phyloP scores from a whole-genome alignment of 2,888 invertebrate species.

The Epicampocera succincta region DNA sequence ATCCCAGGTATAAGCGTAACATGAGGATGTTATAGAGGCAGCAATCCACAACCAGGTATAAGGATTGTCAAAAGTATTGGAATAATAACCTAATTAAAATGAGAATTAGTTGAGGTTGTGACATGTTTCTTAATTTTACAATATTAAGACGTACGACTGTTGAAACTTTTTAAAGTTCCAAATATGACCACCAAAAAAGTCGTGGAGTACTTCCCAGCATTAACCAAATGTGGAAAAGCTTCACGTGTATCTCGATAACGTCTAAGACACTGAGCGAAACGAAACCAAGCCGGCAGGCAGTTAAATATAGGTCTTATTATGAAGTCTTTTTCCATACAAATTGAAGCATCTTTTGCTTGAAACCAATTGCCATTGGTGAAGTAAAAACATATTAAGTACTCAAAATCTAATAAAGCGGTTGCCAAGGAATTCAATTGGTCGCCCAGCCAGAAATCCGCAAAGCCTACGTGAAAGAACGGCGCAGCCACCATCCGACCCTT shows the following conservation, averaged over 20 bases:
- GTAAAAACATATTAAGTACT: conserved; percentile 97
- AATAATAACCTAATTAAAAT: conserved; percentile 83
- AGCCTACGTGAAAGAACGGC: conserved; percentile 96
- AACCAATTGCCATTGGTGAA: conserved; percentile 89
- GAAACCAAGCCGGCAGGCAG: conserved; percentile 97
- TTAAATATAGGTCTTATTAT: conserved; percentile 92
- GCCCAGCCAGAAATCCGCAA: conserved; percentile 99
- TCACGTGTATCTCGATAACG: conserved; percentile 97
- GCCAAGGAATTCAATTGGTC: conserved; percentile 97
- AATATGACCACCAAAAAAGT: conserved; percentile 97
- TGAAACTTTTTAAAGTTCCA: conserved; percentile 86
- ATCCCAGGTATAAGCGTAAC: conserved; percentile 99
- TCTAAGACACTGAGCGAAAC: conserved; percentile 97
- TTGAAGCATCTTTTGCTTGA: conserved; percentile 83
- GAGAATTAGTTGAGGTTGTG: too few relatives aligned
- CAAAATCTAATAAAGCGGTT: conserved; percentile 94
- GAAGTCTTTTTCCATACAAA: conserved; percentile 87
- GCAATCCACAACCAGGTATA: conserved; percentile 95
- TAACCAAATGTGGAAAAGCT: conserved; percentile 97
- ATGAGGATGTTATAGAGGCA: conserved; percentile 92
- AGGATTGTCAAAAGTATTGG: conserved; percentile 87
- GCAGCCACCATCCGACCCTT: conserved; percentile 92
- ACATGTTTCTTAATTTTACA: too few relatives aligned
- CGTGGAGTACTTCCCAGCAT: conserved; percentile 99
- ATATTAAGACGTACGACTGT: conserved; percentile 83